These are phyloP conservation scores for Orgyia antiqua DNA, from an alignment of 2,888 invertebrate species.

Conservation along the genomic window DNA sequence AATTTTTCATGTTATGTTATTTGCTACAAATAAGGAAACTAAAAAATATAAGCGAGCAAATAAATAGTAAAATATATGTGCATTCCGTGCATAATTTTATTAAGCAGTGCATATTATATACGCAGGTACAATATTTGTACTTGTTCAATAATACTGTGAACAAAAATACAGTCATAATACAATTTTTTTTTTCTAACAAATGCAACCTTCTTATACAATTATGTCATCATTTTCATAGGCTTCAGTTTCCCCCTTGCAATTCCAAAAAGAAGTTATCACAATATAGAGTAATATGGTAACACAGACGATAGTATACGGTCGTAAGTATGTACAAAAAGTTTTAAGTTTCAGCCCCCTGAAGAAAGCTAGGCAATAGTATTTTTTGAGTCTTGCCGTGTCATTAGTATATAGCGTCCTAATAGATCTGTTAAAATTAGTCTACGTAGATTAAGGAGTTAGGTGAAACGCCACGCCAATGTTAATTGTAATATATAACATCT, in stretches of 20 bases:
- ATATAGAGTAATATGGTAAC: no score
- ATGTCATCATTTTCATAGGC: no score
- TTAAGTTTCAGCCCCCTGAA: no score
- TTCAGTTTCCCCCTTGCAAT: no score
- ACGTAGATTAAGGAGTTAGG: slow-evolving; percentile 31
- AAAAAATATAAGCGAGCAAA: slow-evolving; percentile 61
- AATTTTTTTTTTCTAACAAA: no score
- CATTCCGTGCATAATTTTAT: slow-evolving; percentile 63
- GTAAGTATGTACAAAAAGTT: no score
- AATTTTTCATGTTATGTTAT: slow-evolving; percentile 11
- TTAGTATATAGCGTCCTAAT: slow-evolving; percentile 23
- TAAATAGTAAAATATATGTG: slow-evolving; percentile 52
- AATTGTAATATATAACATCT: slow-evolving; percentile 25
- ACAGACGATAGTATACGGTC: no score
- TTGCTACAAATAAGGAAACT: slow-evolving; percentile 14
- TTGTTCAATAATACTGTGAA: slow-evolving; percentile 8
- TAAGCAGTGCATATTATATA: slow-evolving; percentile 71
- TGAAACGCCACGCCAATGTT: slow-evolving; percentile 37
- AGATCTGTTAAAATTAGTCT: slow-evolving; percentile 31
- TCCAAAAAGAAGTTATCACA: no score
- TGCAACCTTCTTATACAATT: no score
- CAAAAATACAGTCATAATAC: not conserved
- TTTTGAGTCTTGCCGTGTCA: slow-evolving; percentile 32
- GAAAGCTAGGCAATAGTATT: no score
- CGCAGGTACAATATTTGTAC: slow-evolving; percentile 36